Evolutionary conservation across 2,113 vertebrate genomes (phyloP), one percentile per base, ranked within the genome.

Genomic region (Cnemophilus loriae): DNA sequence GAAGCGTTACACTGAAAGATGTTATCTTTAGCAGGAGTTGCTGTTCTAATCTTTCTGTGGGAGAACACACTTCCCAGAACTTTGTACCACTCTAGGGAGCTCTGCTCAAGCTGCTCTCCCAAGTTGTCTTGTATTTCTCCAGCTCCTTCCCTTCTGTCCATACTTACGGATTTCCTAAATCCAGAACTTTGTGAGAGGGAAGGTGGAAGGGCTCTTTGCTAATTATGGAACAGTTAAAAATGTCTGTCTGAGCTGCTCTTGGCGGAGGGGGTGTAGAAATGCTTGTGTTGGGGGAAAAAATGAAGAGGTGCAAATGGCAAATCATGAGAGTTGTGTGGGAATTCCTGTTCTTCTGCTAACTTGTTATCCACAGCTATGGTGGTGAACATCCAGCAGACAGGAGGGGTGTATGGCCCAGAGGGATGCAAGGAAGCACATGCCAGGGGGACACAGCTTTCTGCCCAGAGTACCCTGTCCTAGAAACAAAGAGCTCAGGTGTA

Each of bases 271-370:
- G 0, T 68, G 28, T 41, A 73, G 55, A 52, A 84, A 73, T 1
- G 0, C 41, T 77, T 70, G 57, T 47, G 10, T 13, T 0, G 0
- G 30, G 22, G 24, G 11, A 0, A 4, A 17, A 50, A 71, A 64
- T 33, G 8, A 59, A 63, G 75, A 85, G 30, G 15, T 32, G 24
- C 13, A 80, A 88, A 37, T 44, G 32, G 41, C 19, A 83, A 64
- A 69, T 65, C 21, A 2, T 23, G 47, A 83, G 39, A 89, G 7
- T 49, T 47, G 5, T 39, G 33, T 68, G 53, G 30, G 27, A 87
- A 63, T 67, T 78, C 0, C 1, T 74, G 41, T 28, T 77, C 16
- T 39, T 64, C 57, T 84, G 39, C 76, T 74, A 55, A 3, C n/a
- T 56, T 44, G 23, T 32, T 52, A 1, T 47, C 35, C 9, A 24